Percentiles rank a stretch among this genome's conserved stretches.
Conservation (phyloP, 2,888 invertebrate genomes). For the Tinea semifulvella region DNA sequence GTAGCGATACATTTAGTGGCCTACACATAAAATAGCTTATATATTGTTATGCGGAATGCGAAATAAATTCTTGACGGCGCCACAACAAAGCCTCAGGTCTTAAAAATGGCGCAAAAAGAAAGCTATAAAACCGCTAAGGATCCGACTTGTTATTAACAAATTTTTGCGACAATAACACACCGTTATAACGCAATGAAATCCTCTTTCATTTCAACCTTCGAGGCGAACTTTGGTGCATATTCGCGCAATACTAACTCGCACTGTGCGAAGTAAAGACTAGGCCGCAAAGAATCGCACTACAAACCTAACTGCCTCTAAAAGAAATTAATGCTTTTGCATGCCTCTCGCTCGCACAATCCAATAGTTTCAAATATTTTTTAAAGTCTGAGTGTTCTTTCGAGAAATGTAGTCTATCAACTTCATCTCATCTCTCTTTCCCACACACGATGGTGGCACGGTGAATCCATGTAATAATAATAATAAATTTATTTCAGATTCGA, state of each 20-base stretch:
- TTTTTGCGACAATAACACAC: constrained; percentile 31
- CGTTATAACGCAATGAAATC: constrained; percentile 20
- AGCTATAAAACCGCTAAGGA: constrained; percentile 18
- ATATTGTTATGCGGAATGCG: neutral
- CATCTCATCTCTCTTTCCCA: too few species aligned
- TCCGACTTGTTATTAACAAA: constrained; percentile 33
- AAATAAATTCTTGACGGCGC: neutral
- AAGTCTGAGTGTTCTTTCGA: too few species aligned
- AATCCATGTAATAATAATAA: too few species aligned
- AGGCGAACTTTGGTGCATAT: constrained; percentile 18
- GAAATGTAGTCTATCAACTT: too few species aligned
- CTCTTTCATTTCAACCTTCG: constrained; percentile 16
- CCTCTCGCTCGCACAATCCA: too few species aligned
- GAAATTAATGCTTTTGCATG: too few species aligned
- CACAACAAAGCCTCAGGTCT: neutral
- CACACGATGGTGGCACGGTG: too few species aligned
- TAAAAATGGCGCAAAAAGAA: constrained; percentile 5
- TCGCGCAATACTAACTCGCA: neutral
- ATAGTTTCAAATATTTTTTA: too few species aligned
- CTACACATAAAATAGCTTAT: too few species aligned
- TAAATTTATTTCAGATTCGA: too few species aligned
- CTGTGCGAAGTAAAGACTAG: constrained; percentile 16
- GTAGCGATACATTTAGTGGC: too few species aligned
- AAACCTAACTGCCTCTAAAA: constrained; percentile 43
- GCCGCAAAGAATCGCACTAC: constrained; percentile 18